phyloP scores from a whole-genome alignment of 2,888 invertebrate species.

The Pardosa pseudoannulata region DNA sequence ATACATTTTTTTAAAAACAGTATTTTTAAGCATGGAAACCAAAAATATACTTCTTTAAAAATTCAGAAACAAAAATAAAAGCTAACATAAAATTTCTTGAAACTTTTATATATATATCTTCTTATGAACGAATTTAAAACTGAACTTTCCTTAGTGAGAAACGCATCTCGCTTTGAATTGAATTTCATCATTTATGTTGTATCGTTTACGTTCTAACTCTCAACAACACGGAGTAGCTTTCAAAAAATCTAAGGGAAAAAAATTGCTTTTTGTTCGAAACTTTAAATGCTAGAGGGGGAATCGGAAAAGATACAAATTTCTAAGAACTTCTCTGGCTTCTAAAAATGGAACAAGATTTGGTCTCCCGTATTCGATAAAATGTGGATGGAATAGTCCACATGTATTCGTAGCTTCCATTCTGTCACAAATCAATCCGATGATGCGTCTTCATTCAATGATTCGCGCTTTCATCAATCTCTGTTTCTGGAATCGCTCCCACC shows the following conservation, averaged over 20 bases:
- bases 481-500: background rate
- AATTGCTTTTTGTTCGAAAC: constrained; percentile 3
- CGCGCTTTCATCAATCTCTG: constrained; percentile 50
- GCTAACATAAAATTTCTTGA: too few relatives aligned
- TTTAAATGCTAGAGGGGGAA: constrained; percentile 35
- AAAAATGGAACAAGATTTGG: constrained; percentile 29
- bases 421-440: constrained; percentile 30
- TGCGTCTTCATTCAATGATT: constrained; percentile 48
- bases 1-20: too few relatives aligned
- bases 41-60: too few relatives aligned
- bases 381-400: background rate
- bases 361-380: background rate
- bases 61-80: too few relatives aligned
- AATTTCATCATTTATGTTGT: background rate
- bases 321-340: constrained; percentile 27
- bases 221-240: background rate
- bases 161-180: background rate
- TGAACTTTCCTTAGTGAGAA: too few relatives aligned
- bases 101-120: too few relatives aligned
- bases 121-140: too few relatives aligned
- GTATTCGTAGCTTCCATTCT: constrained; percentile 14
- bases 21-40: too few relatives aligned
- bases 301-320: constrained; percentile 33
- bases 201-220: background rate
- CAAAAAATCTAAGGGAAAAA: background rate